A percentile compares a stretch with the other conserved stretches of the same genome.
Evolutionary conservation across 2,888 invertebrate genomes (phyloP).

Genomic region (Trimorus sp.): DNA sequence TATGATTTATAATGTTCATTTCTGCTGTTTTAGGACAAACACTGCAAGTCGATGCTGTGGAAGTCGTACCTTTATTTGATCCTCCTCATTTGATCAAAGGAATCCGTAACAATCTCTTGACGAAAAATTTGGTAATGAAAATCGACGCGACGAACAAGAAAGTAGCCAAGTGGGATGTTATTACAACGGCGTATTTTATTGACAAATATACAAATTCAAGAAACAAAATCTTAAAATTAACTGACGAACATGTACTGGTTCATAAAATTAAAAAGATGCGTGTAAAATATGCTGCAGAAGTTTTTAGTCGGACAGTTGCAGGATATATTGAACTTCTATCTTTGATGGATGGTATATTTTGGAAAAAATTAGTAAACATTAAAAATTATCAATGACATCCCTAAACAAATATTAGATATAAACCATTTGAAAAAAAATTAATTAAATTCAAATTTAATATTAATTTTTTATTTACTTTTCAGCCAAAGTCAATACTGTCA

Average conservation of each 20-base stretch:
- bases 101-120: not conserved
- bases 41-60: too few species aligned
- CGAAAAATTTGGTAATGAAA: not conserved
- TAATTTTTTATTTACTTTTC: too few species aligned
- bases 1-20: too few species aligned
- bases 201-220: not conserved
- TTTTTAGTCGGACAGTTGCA: not conserved
- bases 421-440: too few species aligned
- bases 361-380: too few species aligned
- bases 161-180: not conserved
- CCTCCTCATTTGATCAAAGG: not conserved
- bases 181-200: not conserved
- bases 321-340: not conserved
- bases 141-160: not conserved
- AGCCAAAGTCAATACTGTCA: too few species aligned
- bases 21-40: too few species aligned
- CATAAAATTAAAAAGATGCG: constrained; percentile 1
- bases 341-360: not conserved
- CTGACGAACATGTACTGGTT: not conserved
- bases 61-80: not conserved
- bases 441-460: too few species aligned
- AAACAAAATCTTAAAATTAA: not conserved
- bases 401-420: too few species aligned
- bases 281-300: not conserved
- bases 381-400: too few species aligned